Evolutionary conservation across 2,797 vertebrate species (phyloP).

Genomic region (Apodemus agrarius): DNA sequence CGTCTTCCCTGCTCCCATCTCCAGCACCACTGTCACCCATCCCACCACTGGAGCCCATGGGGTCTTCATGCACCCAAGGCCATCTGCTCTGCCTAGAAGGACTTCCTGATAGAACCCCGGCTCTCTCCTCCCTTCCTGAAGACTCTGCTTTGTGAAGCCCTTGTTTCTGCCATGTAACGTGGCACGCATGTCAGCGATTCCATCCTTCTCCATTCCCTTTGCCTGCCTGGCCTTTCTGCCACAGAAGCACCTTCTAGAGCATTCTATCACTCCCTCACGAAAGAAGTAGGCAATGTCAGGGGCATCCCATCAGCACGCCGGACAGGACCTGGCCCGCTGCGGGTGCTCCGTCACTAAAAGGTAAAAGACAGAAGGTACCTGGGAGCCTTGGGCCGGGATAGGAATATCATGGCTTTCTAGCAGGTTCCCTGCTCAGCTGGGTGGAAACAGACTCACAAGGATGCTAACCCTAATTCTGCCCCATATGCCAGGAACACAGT

Average conservation of each 20-base stretch:
- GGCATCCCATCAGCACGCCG: slow-evolving; percentile 1
- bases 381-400: background rate
- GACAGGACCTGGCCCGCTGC: slow-evolving; percentile 41
- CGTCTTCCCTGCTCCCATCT: background rate
- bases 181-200: background rate
- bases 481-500: background rate
- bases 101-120: background rate
- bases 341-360: background rate
- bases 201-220: background rate
- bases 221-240: background rate
- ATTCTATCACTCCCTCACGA: background rate
- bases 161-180: background rate
- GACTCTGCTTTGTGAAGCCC: background rate
- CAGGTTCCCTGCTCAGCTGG: background rate
- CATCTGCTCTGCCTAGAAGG: background rate
- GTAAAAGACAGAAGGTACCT: no score
- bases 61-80: background rate
- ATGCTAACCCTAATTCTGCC: background rate
- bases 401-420: background rate
- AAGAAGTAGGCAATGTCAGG: background rate
- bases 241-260: background rate
- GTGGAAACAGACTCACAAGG: background rate
- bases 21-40: background rate
- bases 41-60: background rate
- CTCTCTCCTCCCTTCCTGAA: background rate